Evolutionary conservation across 2,888 invertebrate species (phyloP), one percentile per base, ranked within the genome.

Genomic region (Chrysina gloriosa): DNA sequence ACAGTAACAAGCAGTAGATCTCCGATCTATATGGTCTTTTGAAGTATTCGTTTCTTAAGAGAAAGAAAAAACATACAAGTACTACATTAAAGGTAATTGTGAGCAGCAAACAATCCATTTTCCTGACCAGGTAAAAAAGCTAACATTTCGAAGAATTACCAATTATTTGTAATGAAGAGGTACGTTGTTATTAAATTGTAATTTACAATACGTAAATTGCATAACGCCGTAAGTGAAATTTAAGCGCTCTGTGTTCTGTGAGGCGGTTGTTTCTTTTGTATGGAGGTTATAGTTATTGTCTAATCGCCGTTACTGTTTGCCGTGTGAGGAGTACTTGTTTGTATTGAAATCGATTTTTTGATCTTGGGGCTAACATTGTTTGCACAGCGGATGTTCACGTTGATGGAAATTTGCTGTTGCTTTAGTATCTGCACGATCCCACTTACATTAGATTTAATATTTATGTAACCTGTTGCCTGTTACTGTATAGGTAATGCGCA

Each of bases 111-210:
- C 21, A 36, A 56, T 56, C 36, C 56, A 36, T 36, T 56, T 56
- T 56, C 36, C 36, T 21, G 23, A 9, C n/a, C 19, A 11, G 2
- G 14, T 11, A 56, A 56, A 36, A 56, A 56, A 36, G 9, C 11
- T 34, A 36, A 56, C 56, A 56, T 56, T 56, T 56, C 56, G 36
- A 56, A 21, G 56, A 56, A 56, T 56, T 36, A 23, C 56, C 56
- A 56, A 56, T 56, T 56, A 56, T 36, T 56, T 56, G 56, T 56
- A 56, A 56, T 56, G 36, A 56, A 56, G 56, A 56, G 56, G 56
- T 56, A 56, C 23, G 25, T n/a, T n/a, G 36, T 56, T 56, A 56
- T 56, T 56, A 56, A 56, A 56, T 56, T 56, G 56, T 56, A 56
- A 56, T 56, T 56, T 56, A 56, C 27, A 42, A 42, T 61, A 42